phyloP scores from a whole-genome alignment of 2,797 vertebrate genomes.

The Arrhamphus sclerolepis region DNA sequence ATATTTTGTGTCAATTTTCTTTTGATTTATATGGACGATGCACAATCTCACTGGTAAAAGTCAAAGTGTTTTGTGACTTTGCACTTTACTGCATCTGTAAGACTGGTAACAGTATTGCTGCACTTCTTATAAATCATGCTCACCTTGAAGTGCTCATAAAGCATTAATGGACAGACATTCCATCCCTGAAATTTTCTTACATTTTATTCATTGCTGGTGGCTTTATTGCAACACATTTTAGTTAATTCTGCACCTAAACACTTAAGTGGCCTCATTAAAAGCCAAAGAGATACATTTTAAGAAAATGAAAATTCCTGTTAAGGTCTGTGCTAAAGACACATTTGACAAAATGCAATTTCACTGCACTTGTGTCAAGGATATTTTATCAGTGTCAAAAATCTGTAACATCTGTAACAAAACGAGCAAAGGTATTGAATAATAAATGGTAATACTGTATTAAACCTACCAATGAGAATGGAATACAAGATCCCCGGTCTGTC shows the following conservation, averaged over 20 bases:
- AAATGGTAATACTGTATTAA: too few species aligned
- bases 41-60: background rate
- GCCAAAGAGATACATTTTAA: background rate
- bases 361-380: too few species aligned
- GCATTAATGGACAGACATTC: constrained; percentile 3
- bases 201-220: background rate
- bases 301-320: too few species aligned
- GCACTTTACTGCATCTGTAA: too few species aligned
- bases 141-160: background rate
- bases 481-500: constrained; percentile 93
- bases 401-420: too few species aligned
- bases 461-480: constrained; percentile 94
- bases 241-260: constrained; percentile 11
- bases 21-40: too few species aligned
- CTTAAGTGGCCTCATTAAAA: constrained; percentile 5
- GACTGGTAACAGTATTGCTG: background rate
- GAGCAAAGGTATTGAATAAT: too few species aligned
- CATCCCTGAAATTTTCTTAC: background rate
- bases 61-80: background rate
- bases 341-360: too few species aligned
- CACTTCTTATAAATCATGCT: constrained; percentile 13
- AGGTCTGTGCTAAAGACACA: too few species aligned
- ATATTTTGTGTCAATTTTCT: too few species aligned
- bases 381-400: too few species aligned
- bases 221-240: constrained; percentile 6